These are phyloP conservation scores for Drosophila albomicans DNA, from an alignment of 1,140 invertebrate species.

Conservation along the genomic window DNA sequence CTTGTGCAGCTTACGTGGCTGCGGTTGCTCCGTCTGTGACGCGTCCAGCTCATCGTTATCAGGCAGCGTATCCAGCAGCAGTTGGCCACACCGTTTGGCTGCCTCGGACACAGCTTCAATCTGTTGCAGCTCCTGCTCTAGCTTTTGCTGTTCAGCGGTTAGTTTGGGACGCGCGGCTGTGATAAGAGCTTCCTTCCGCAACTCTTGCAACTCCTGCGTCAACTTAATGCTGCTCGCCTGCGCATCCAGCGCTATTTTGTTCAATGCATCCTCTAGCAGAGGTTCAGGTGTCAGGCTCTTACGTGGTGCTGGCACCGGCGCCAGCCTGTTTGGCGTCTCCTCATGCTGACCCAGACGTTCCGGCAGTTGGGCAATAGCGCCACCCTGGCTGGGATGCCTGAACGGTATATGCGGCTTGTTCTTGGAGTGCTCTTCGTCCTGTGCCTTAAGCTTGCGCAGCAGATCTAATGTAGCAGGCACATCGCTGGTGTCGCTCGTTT, in stretches of 20 bases:
- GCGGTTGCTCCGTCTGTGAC: constrained; percentile 12
- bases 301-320: constrained; percentile 74
- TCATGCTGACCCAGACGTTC: constrained; percentile 54
- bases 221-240: constrained; percentile 87
- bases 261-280: constrained; percentile 86
- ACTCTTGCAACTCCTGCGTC: constrained; percentile 85
- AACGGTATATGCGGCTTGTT: constrained; percentile 67
- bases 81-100: constrained; percentile 85
- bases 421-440: constrained; percentile 61
- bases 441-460: constrained; percentile 70
- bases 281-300: constrained; percentile 80
- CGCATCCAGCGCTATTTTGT: constrained; percentile 87
- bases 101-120: constrained; percentile 85
- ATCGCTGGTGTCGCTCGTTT: constrained; percentile 47
- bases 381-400: constrained; percentile 75
- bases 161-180: constrained; percentile 70
- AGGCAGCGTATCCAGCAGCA: constrained; percentile 84
- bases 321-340: constrained; percentile 23
- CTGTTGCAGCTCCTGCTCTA: constrained; percentile 71
- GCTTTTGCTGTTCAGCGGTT: constrained; percentile 70
- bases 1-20: constrained; percentile 66
- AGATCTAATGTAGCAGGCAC: constrained; percentile 72
- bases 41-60: constrained; percentile 44
- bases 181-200: constrained; percentile 78
- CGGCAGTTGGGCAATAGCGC: constrained; percentile 77